Base-by-base conservation (phyloP, 2,113 vertebrate species). In the Gnathonemus echidnorhynchus region DNA sequence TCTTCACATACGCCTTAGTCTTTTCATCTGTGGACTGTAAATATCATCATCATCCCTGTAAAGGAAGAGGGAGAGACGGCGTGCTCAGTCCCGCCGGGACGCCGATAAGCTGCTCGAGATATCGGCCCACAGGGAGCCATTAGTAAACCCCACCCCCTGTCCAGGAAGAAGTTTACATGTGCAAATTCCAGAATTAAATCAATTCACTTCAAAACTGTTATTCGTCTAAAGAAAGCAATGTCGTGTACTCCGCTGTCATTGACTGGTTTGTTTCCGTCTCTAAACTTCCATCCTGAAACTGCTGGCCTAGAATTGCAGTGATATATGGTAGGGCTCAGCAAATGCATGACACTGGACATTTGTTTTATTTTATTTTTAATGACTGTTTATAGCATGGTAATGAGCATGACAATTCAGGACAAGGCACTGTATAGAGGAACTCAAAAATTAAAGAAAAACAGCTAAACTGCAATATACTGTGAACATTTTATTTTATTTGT, bases 1-100 rank as follows among this genome's bases (percentile, higher is more conserved):
- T 96, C 93, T 95, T 96, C 94, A 95, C 87, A 88, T 92, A 87
- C 52, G 93, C 91, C 90, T 91, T 80, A 24, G 88, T 91, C 70
- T 90, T 92, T 87, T 93, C 94, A 93, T 94, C 88, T 92, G 93
- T 91, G 35, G 90, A 90, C 31, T 89, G 85, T 85, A 85, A 91
- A 93, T 42, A 19, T 70, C 88, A 88, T 74, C 48, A 83, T 93
- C 90, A 94, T 90, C 91, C 92, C 95, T 90, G 24, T 27, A 88
- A 70, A 19, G 24, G 31, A 42, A 83, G 77, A 58, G 19, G 56
- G 31, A 31, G 45, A 27, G 77, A 48, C 27, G n/a, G 24, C 45
- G 13, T 8, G 24, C 86, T 53, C 50, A 52, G n/a, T 46, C 48
- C 24, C 0, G 7, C 35, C 1, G 19, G n/a, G 17, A 5, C 83